These are phyloP conservation scores for Serrognathus titanus DNA, from an alignment of 2,888 invertebrate species.

Conservation along the genomic window DNA sequence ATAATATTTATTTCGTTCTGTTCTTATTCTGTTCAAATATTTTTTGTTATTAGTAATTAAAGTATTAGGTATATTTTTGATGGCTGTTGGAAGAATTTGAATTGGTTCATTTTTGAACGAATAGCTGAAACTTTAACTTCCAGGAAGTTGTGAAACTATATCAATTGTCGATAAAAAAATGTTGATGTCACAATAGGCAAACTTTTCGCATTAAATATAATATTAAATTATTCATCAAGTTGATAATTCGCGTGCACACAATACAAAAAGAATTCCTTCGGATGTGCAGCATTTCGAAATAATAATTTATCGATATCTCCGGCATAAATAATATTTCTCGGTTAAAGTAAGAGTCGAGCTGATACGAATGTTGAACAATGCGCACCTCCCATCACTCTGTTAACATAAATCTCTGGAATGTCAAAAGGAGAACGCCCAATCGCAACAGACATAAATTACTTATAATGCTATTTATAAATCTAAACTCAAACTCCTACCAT, in stretches of 20 bases:
- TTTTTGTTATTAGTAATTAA: too few species aligned
- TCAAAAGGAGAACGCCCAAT: slow-evolving; percentile 51
- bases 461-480: slow-evolving; percentile 51
- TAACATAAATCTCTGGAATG: slow-evolving; percentile 48
- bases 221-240: too few species aligned
- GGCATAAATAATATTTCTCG: slow-evolving; percentile 56
- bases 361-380: slow-evolving; percentile 41
- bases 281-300: slow-evolving; percentile 29
- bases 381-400: slow-evolving; percentile 50
- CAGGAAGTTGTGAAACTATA: too few species aligned
- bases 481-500: slow-evolving; percentile 38
- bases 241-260: slow-evolving; percentile 1
- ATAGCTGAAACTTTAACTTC: too few species aligned
- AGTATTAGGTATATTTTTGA: too few species aligned
- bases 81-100: too few species aligned
- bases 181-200: too few species aligned
- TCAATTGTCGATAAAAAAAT: too few species aligned
- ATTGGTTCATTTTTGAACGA: too few species aligned
- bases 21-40: too few species aligned
- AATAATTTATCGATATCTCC: slow-evolving; percentile 43
- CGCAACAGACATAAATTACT: slow-evolving; percentile 50
- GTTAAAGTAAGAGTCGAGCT: slow-evolving; percentile 25
- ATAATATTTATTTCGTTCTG: too few species aligned
- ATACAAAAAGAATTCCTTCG: slow-evolving; percentile 21
- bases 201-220: too few species aligned